Evolutionary conservation across 2,888 invertebrate genomes (phyloP).

Genomic region (Tryphoninae sp.): DNA sequence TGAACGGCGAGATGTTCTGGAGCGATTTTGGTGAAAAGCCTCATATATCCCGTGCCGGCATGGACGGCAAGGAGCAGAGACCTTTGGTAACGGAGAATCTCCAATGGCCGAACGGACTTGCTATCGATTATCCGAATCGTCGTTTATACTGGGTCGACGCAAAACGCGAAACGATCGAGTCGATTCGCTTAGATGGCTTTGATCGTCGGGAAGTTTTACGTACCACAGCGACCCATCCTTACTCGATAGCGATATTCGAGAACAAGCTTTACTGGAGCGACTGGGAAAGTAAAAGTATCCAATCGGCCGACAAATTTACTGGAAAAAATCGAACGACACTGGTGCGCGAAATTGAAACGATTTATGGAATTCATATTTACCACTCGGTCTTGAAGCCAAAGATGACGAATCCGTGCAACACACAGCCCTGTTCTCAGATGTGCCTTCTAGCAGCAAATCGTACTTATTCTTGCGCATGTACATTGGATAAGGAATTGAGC

Average conservation of each 20-base stretch:
- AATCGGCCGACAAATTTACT: slow-evolving; percentile 89
- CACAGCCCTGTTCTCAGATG: slow-evolving; percentile 87
- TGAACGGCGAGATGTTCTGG: slow-evolving; percentile 93
- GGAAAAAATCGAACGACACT: slow-evolving; percentile 85
- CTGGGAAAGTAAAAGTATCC: slow-evolving; percentile 89
- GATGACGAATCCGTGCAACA: slow-evolving; percentile 84
- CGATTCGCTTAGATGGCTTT: slow-evolving; percentile 85
- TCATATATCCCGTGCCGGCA: slow-evolving; percentile 89
- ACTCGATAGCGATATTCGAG: slow-evolving; percentile 93
- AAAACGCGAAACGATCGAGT: slow-evolving; percentile 86
- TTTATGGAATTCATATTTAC: slow-evolving; percentile 88
- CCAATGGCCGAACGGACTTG: slow-evolving; percentile 92
- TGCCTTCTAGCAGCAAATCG: slow-evolving; percentile 87
- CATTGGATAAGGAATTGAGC: slow-evolving; percentile 86
- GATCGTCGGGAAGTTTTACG: slow-evolving; percentile 85
- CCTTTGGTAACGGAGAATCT: slow-evolving; percentile 86
- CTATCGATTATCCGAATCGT: slow-evolving; percentile 89
- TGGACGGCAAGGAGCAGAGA: slow-evolving; percentile 90
- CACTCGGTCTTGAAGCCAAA: slow-evolving; percentile 86
- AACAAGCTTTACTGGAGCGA: slow-evolving; percentile 95
- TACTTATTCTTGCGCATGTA: slow-evolving; percentile 88
- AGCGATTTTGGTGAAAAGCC: slow-evolving; percentile 91
- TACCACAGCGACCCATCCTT: slow-evolving; percentile 90
- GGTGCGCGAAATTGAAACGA: slow-evolving; percentile 82
- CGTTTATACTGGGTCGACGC: slow-evolving; percentile 96